Evolutionary conservation across 2,888 invertebrate genomes (phyloP), one percentile per base, ranked within the genome.

Genomic region (Eilema griseolum): DNA sequence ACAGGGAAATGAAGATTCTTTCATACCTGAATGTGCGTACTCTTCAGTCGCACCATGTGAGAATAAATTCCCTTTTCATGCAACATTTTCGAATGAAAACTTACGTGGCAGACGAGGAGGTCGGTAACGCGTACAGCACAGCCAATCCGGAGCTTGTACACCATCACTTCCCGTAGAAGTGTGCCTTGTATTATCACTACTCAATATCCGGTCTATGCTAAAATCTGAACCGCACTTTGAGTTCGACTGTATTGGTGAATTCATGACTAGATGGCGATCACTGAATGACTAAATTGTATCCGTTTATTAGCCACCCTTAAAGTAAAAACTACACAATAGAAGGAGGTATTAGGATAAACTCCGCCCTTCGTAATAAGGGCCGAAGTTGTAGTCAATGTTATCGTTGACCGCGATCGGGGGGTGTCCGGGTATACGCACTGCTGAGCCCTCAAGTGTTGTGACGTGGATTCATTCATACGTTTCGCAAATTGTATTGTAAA

Each of bases 31-130:
- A n/a, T n/a, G n/a, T n/a, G n/a, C n/a, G n/a, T n/a, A n/a, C n/a
- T n/a, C n/a, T n/a, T n/a, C n/a, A n/a, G n/a, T n/a, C n/a, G n/a
- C n/a, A n/a, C n/a, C n/a, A n/a, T n/a, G n/a, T n/a, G n/a, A n/a
- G n/a, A n/a, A n/a, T n/a, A n/a, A n/a, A n/a, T n/a, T n/a, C n/a
- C n/a, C 5, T 16, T 41, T 7, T 46, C 20, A 7, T 46, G 5
- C 46, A 41, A 41, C 3, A 46, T 20, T 46, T 46, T 46, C 1
- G 7, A 20, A 33, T 33, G 14, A 33, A 20, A 33, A 23, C 96
- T 96, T 95, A 96, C 97, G 95, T 84, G 96, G 97, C 64, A 97
- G 87, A 83, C 96, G 97, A 0, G 97, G 97, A 1, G 97, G 97
- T 78, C 96, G 96, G 84, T 97, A 97, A 74, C 97, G 94, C 5